Evolutionary conservation across 2,888 invertebrate genomes (phyloP), one percentile per base, ranked within the genome.

Genomic region (Xylota segnis): DNA sequence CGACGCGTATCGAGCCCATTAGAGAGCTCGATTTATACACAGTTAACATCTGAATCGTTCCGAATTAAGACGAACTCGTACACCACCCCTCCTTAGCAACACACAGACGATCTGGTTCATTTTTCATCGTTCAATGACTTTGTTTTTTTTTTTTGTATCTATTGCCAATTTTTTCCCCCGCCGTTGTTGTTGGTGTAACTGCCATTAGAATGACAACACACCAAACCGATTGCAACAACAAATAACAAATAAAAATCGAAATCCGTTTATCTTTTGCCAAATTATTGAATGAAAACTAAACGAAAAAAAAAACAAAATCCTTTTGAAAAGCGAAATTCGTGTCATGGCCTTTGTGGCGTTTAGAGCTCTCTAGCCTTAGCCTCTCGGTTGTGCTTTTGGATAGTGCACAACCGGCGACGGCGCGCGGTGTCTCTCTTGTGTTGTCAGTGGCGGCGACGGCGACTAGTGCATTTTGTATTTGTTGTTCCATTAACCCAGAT

Each of bases 71-170:
- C 29, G 32, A 50, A 29, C 45, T 27, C 4, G 7, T 27, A 59
- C 23, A 23, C n/a, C 12, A 12, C 5, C 50, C 16, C 27, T 34
- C 6, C 52, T 50, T 45, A 68, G 54, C 68, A 81, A 66, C 58
- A 66, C 52, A 45, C 61, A 54, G 37, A 58, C 71, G 37, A 72
- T 65, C 72, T 79, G 71, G 37, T 65, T 79, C 40, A 72, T 71
- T 79, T 71, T 58, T 74, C 52, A 74, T 66, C 74, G 81, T 81
- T 81, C 81, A 81, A 68, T 81, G 81, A 74, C 81, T 81, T 40
- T 58, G 63, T 58, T 58, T 71, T 65, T 81, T 40, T 58, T 56
- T 58, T 58, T 71, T 65, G 29, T 29, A 23, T 12, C 63, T 65
- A 37, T 65, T 72, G 71, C 71, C 59, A 77, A 77, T 45, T 59